Percentiles rank a stretch among this genome's conserved stretches.
Conservation (phyloP, 2,797 vertebrate genomes). For the Cuculus canorus region DNA sequence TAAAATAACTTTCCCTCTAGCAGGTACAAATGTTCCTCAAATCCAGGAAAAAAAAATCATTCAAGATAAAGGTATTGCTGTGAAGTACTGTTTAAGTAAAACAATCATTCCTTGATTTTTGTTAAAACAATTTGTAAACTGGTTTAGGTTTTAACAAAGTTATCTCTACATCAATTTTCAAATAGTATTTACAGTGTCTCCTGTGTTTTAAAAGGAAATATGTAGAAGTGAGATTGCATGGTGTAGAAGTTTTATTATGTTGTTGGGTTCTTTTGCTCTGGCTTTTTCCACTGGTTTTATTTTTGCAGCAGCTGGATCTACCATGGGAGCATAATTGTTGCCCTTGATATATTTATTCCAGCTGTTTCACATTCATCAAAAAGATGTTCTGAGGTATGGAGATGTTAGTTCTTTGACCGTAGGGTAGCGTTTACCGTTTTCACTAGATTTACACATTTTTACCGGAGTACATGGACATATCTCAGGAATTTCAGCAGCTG, state of each 20-base stretch:
- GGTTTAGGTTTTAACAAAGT: not conserved
- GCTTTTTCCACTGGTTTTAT: not conserved
- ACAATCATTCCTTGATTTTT: not conserved
- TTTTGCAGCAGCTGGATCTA: slow-evolving; percentile 75
- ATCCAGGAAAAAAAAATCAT: not conserved
- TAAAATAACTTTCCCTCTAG: not conserved
- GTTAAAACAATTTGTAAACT: not conserved
- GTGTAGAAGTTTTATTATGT: not conserved
- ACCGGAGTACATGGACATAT: not conserved
- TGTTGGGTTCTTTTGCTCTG: not conserved
- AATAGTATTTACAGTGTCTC: not conserved
- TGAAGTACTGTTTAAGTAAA: not conserved
- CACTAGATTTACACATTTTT: not conserved
- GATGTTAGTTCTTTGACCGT: slow-evolving; percentile 18
- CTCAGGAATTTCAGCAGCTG: not conserved
- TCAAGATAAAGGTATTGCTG: not conserved
- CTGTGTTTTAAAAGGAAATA: not conserved
- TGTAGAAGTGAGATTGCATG: not conserved
- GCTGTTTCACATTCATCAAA: slow-evolving; percentile 79
- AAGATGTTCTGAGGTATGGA: slow-evolving; percentile 62
- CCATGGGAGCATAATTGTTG: slow-evolving; percentile 51
- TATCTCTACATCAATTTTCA: not conserved
- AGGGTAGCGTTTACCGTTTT: not conserved
- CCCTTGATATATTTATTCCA: slow-evolving; percentile 72
- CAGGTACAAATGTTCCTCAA: rapidly evolving